phyloP scores from a whole-genome alignment of 2,888 invertebrate genomes.

The Pogonocherus hispidulus region DNA sequence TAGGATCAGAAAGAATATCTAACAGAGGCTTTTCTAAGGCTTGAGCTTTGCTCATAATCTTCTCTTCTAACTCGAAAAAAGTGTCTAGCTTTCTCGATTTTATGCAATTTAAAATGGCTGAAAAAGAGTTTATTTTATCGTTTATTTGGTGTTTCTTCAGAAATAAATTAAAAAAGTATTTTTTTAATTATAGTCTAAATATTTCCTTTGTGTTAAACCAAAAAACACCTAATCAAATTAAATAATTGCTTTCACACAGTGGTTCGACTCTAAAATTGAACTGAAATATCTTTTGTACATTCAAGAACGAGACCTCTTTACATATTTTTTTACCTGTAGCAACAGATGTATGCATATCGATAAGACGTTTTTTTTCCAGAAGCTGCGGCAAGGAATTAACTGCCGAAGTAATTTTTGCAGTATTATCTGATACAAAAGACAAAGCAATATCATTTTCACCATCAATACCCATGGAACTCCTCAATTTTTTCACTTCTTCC shows the following conservation, averaged over 20 bases:
- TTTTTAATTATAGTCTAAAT: too few species aligned
- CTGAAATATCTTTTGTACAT: too few species aligned
- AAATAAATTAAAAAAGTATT: too few species aligned
- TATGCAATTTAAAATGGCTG: slow-evolving; percentile 84
- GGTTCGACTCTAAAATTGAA: too few species aligned
- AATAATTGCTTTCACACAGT: too few species aligned
- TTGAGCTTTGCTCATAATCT: slow-evolving; percentile 89
- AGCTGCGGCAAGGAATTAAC: slow-evolving; percentile 97
- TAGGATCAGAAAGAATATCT: slow-evolving; percentile 89
- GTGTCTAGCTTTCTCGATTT: slow-evolving; percentile 94
- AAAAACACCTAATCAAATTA: too few species aligned
- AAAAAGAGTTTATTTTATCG: slow-evolving; percentile 34
- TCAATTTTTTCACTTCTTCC: slow-evolving; percentile 96
- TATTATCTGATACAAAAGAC: slow-evolving; percentile 92
- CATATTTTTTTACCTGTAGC: slow-evolving; percentile 91
- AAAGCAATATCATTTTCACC: slow-evolving; percentile 89
- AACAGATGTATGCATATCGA: slow-evolving; percentile 99
- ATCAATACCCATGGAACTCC: slow-evolving; percentile 94
- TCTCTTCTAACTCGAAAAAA: slow-evolving; percentile 98
- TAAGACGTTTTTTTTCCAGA: slow-evolving; percentile 95
- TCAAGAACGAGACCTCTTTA: too few species aligned
- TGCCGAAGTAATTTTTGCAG: slow-evolving; percentile 92
- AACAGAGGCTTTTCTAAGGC: slow-evolving; percentile 84
- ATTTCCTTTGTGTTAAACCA: too few species aligned
- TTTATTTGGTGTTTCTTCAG: too few species aligned